Evolutionary conservation across 2,888 invertebrate genomes (phyloP), one percentile per base, ranked within the genome.

Genomic region (Coecobrya sp.): DNA sequence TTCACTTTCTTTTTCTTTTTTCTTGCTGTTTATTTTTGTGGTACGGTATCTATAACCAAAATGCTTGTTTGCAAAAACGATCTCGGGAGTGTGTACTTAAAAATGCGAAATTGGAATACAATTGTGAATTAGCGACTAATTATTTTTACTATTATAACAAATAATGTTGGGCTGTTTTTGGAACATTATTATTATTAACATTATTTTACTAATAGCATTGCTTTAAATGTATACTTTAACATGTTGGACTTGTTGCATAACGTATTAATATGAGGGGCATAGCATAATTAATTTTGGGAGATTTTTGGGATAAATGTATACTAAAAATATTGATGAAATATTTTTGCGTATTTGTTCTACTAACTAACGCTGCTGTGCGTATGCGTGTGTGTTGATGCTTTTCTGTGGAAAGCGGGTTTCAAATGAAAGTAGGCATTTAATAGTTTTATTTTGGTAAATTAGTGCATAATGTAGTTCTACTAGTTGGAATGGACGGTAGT

Each of bases 401-500:
- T 70, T 36, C 1, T 36, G 7, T 16, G 68, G 16, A 36, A 70
- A 16, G 36, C 19, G 30, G 68, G 68, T 1, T n/a, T 36, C 25
- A 36, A 36, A 30, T 36, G 68, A 30, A 4, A 65, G 25, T 19
- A 25, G 27, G 22, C 25, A 36, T 70, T 11, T 49, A 22, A 13
- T 65, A 11, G 65, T 65, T 65, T 4, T n/a, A n/a, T n/a, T n/a
- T 36, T 36, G 27, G 62, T 65, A 65, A 65, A 65, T 27, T 70
- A 70, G 68, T 70, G 68, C 30, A 36, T 70, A 70, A n/a, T 8
- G 36, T 70, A 70, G 65, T 36, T 70, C 22, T 70, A 70, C 5
- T 70, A 10, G 16, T 36, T n/a, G 30, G 68, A 70, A n/a, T 70
- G 36, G 68, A 36, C n/a, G 68, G 68, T 70, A 70, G 68, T 70